A percentile compares a stretch with the other conserved stretches of the same genome.
Evolutionary conservation across 2,888 invertebrate genomes (phyloP).

Genomic region (Melinaea marsaeus): DNA sequence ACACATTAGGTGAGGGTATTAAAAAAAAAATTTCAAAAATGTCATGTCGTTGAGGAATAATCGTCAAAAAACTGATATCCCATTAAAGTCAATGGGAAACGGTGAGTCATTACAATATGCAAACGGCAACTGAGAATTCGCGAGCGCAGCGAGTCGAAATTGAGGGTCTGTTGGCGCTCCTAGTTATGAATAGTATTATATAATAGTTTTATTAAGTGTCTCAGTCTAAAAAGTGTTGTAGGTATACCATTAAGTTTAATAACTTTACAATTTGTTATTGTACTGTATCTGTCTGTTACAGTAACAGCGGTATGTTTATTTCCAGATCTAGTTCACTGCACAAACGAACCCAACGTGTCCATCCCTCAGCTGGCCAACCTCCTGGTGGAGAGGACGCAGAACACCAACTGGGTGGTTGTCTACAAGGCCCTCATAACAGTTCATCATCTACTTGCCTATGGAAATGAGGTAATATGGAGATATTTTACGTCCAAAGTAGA

Average conservation of each 20-base stretch:
- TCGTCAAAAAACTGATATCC: too few relatives aligned
- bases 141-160: too few relatives aligned
- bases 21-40: too few relatives aligned
- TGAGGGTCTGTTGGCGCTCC: too few relatives aligned
- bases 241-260: background rate
- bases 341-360: slow-evolving; percentile 99
- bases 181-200: too few relatives aligned
- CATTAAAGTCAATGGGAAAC: too few relatives aligned
- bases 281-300: background rate
- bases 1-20: too few relatives aligned
- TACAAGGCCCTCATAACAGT: slow-evolving; percentile 98
- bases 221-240: too few relatives aligned
- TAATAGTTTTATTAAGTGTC: too few relatives aligned
- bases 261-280: background rate
- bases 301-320: slow-evolving; percentile 38
- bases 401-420: slow-evolving; percentile 99
- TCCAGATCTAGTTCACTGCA: slow-evolving; percentile 99
- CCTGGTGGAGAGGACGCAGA: slow-evolving; percentile 98
- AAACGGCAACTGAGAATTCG: too few relatives aligned
- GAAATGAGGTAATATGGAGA: slow-evolving; percentile 91
- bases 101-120: too few relatives aligned
- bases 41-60: too few relatives aligned
- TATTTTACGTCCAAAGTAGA: slow-evolving; percentile 1
- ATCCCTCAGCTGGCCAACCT: slow-evolving; percentile 99
- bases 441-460: slow-evolving; percentile 99